Evolutionary conservation across 2,113 vertebrate genomes (phyloP), one percentile per base, ranked within the genome.

Genomic region (Hippolais icterina): DNA sequence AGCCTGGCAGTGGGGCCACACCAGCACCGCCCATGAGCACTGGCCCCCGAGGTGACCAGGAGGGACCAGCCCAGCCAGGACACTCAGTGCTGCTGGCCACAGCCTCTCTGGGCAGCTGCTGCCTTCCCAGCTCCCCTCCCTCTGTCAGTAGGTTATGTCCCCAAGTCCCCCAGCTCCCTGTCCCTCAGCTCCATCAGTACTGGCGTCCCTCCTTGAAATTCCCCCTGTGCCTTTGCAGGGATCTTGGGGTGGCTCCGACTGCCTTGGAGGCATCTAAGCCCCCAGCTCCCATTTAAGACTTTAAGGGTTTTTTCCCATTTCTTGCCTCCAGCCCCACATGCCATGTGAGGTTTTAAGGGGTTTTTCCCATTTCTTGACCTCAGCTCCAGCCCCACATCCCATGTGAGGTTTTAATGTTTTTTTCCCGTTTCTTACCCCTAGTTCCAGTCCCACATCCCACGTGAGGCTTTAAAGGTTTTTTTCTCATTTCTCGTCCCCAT

Each of bases 321-420:
- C 42, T 85, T 2, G 0, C 1, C 6, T 61, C 41, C 10, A 22
- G 8, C 6, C 16, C 10, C 11, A 50, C 31, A 35, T 50, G 6
- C 21, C 11, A 33, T 0, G 0, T 1, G 2, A 27, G 23, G 23
- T 8, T 77, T 71, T 21, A 23, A 1, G 1, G 24, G 1, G 4
- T 21, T 81, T 71, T 41, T 10, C 21, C 31, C 12, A 20, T 47
- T 56, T 66, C 50, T 80, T 2, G 2, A 3, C 8, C 42, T 6
- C n/a, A 21, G 4, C 10, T 56, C 63, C 61, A 56, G 13, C 21
- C 21, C 12, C 41, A 31, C 50, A 46, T 31, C n/a, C 33, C 12
- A 35, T 2, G 0, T 2, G 2, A 28, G 11, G 8, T 15, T 80
- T 66, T 24, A 65, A 54, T 20, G 9, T 2, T 10, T 66, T n/a